A percentile compares a stretch with the other conserved stretches of the same genome.
These are phyloP conservation scores for Leptobrachium leishanense DNA, from an alignment of 2,113 vertebrate species.

Conservation along the genomic window DNA sequence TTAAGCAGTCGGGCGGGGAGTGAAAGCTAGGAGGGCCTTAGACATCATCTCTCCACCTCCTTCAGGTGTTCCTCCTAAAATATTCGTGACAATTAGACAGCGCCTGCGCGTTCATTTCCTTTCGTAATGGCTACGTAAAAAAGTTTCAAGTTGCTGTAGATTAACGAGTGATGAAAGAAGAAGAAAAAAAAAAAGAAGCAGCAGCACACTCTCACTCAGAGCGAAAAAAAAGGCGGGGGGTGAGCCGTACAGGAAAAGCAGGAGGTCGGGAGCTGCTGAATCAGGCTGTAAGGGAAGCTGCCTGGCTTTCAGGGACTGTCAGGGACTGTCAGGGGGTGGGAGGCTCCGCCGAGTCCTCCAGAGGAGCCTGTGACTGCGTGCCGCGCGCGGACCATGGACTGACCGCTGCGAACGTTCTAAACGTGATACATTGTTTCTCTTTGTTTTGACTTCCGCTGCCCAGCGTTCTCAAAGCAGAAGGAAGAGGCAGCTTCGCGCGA, in stretches of 20 bases:
- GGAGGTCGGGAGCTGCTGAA: slow-evolving; percentile 4
- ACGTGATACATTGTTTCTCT: not conserved
- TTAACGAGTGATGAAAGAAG: slow-evolving; percentile 36
- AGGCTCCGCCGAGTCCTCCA: not conserved
- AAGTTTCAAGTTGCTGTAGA: slow-evolving; percentile 20
- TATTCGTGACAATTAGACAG: not conserved
- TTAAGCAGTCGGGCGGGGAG: not conserved
- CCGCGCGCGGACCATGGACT: not conserved
- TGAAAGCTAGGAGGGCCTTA: not conserved
- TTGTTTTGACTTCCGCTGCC: slow-evolving; percentile 3
- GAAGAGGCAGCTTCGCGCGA: not conserved
- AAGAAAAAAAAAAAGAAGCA: not conserved
- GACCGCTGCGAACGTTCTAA: slow-evolving; percentile 5
- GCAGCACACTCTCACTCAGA: not conserved
- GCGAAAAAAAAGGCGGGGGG: slow-evolving; percentile 27
- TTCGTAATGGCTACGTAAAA: slow-evolving; percentile 5
- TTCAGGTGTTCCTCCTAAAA: slow-evolving; percentile 31
- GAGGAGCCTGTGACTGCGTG: not conserved
- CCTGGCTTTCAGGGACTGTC: not conserved
- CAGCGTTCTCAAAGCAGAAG: not conserved
- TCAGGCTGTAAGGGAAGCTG: not conserved
- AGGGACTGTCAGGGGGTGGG: not conserved
- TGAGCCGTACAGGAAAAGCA: slow-evolving; percentile 5
- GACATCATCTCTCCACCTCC: not conserved
- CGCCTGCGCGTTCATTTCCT: slow-evolving; percentile 16